Evolutionary conservation across 2,888 invertebrate species (phyloP).

Genomic region (Folsomia candida): DNA sequence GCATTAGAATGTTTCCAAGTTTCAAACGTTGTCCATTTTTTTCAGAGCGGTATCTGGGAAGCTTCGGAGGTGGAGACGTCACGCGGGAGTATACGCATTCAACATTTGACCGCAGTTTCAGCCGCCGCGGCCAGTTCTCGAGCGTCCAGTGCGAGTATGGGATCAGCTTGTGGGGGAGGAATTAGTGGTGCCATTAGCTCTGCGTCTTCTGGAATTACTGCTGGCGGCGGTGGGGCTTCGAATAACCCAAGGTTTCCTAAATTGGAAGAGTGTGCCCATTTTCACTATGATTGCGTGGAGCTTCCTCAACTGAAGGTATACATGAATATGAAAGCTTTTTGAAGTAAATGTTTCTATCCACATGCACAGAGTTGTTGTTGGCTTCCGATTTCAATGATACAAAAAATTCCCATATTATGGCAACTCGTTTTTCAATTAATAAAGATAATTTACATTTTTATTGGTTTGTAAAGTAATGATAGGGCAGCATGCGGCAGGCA

Average conservation of each 20-base stretch:
- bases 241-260: constrained; percentile 70
- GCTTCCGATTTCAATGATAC: not conserved
- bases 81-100: constrained; percentile 54
- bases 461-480: not conserved
- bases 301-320: constrained; percentile 70
- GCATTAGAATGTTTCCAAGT: too few species aligned
- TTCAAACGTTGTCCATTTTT: too few species aligned
- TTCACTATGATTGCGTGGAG: constrained; percentile 93
- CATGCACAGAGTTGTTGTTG: too few species aligned
- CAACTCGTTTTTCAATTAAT: not conserved
- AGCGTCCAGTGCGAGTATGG: constrained; percentile 31
- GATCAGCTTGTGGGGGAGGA: constrained; percentile 23
- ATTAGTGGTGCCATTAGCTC: not conserved
- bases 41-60: constrained; percentile 56
- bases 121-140: constrained; percentile 36
- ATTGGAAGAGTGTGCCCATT: constrained; percentile 95
- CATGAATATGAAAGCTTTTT: constrained; percentile 5
- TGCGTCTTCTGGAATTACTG: not conserved
- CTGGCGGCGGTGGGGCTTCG: not conserved
- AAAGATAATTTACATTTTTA: not conserved
- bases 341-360: not conserved
- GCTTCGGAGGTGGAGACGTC: constrained; percentile 55
- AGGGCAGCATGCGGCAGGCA: too few species aligned
- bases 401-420: not conserved
- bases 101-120: constrained; percentile 53